Evolutionary conservation across 1,140 invertebrate species (phyloP).

Genomic region (Atta cephalotes): DNA sequence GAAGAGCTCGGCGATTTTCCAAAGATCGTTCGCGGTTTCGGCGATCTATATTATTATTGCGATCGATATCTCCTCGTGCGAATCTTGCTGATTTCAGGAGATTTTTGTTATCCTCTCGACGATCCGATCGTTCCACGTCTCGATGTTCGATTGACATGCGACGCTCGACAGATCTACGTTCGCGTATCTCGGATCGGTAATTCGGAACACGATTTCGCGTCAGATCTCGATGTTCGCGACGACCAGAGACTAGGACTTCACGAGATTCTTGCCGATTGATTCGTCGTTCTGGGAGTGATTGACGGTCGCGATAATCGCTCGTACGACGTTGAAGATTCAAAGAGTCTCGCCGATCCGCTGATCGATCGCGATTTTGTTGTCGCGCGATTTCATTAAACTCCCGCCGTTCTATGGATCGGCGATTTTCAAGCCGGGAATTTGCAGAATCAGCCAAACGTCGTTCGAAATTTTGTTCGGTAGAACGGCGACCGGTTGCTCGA

Average conservation of each 20-base stretch:
- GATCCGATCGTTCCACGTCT: slow-evolving; percentile 17
- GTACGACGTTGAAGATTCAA: slow-evolving; percentile 13
- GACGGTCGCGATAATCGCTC: slow-evolving; percentile 6
- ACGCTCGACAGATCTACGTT: slow-evolving; percentile 37
- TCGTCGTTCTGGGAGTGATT: slow-evolving; percentile 25
- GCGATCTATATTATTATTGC: slow-evolving; percentile 49
- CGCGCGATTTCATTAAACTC: background rate
- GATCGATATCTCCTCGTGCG: background rate
- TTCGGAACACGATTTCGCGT: slow-evolving; percentile 14
- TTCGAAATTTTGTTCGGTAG: background rate
- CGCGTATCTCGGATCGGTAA: slow-evolving; percentile 25
- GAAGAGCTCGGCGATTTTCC: slow-evolving; percentile 23
- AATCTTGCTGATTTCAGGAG: background rate
- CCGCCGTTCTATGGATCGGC: slow-evolving; percentile 19
- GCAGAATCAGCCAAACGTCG: background rate
- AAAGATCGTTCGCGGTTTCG: background rate
- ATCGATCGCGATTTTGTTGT: slow-evolving; percentile 13
- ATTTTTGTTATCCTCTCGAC: slow-evolving; percentile 23
- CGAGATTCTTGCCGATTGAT: slow-evolving; percentile 27
- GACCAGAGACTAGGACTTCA: background rate
- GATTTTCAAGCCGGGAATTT: slow-evolving; percentile 24
- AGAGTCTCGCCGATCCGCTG: background rate
- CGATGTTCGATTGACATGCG: background rate
- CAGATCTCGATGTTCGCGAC: slow-evolving; percentile 21
- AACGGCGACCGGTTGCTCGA: slow-evolving; percentile 2